These are phyloP conservation scores for Sardinella longiceps DNA, from an alignment of 2,797 vertebrate genomes.

Conservation along the genomic window DNA sequence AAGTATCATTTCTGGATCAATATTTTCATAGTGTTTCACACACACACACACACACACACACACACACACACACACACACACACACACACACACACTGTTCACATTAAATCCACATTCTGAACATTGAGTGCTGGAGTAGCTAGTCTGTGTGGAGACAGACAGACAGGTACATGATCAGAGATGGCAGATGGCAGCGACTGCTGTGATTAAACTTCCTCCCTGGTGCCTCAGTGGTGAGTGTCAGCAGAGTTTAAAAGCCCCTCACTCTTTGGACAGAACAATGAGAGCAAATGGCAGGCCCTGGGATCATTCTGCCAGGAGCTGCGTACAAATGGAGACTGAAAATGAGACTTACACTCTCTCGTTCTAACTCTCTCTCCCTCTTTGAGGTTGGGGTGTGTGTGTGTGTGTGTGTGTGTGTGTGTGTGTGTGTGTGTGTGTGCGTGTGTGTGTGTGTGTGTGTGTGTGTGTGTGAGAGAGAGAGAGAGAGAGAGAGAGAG, in stretches of 20 bases:
- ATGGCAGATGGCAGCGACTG: conserved; percentile 50
- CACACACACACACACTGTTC: background rate
- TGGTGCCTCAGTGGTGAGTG: conserved; percentile 50
- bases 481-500: background rate
- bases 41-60: no score
- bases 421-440: conserved; percentile 17
- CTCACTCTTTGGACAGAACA: conserved; percentile 54
- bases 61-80: no score
- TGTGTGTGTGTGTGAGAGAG: background rate
- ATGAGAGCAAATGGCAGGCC: conserved; percentile 51
- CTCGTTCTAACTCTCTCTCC: no score
- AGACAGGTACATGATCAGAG: conserved; percentile 45
- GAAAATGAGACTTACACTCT: background rate
- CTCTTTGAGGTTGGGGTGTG: background rate
- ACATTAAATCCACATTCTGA: conserved; percentile 1
- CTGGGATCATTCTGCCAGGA: conserved; percentile 49
- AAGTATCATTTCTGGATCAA: background rate
- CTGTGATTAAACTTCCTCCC: conserved; percentile 55
- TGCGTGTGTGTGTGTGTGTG: background rate
- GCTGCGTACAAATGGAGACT: background rate
- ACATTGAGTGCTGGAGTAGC: conserved; percentile 4
- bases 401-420: background rate
- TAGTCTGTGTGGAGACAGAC: conserved; percentile 32
- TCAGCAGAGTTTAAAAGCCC: conserved; percentile 58
- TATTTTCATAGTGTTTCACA: conserved; percentile 12